Conservation (phyloP, 2,113 vertebrate species). For the Nanorana parkeri region DNA sequence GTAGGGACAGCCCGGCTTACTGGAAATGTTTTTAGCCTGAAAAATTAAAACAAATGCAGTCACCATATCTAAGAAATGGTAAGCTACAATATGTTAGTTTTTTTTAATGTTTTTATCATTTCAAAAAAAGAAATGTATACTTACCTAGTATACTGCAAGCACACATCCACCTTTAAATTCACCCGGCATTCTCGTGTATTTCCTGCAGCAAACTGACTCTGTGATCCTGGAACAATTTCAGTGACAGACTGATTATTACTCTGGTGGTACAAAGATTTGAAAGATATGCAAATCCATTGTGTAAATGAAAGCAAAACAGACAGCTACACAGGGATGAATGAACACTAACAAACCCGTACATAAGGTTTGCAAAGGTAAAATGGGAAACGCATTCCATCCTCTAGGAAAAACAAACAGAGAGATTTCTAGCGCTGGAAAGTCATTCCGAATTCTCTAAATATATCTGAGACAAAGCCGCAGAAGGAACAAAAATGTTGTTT, state of each 20-base stretch:
- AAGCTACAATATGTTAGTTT: too few relatives aligned
- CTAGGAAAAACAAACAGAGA: not conserved
- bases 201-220: constrained; percentile 16
- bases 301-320: constrained; percentile 51
- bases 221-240: constrained; percentile 33
- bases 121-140: too few relatives aligned
- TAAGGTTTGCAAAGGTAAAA: constrained; percentile 27
- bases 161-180: not conserved
- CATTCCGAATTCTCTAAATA: not conserved
- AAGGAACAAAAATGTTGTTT: not conserved
- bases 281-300: constrained; percentile 48
- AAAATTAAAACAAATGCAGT: too few relatives aligned
- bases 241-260: constrained; percentile 57
- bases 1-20: too few relatives aligned
- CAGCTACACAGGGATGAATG: constrained; percentile 12
- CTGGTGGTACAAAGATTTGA: constrained; percentile 40
- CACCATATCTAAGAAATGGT: too few relatives aligned
- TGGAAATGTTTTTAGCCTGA: too few relatives aligned
- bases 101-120: too few relatives aligned
- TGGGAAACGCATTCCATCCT: not conserved
- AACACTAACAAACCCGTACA: constrained; percentile 15
- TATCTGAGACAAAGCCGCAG: not conserved
- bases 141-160: too few relatives aligned
- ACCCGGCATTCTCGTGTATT: not conserved
- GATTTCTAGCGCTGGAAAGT: not conserved